Base-by-base conservation (phyloP, 2,888 invertebrate genomes). In the Phytoseiulus persimilis region DNA sequence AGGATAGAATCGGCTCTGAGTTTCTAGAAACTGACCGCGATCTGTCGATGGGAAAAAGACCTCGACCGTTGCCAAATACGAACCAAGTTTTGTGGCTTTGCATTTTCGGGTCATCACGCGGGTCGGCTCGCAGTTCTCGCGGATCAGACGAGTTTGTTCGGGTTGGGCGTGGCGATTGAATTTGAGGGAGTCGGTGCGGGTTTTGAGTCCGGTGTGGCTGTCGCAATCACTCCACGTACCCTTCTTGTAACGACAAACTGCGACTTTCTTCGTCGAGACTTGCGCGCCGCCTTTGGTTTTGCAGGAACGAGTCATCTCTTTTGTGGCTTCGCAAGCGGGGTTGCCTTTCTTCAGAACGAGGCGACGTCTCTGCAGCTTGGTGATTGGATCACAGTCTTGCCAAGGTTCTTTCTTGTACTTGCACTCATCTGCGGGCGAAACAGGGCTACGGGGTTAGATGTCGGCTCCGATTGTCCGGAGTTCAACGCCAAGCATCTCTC, bases 251-350 rank as follows among this genome's bases (percentile, higher is more conserved):
- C 91, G 91, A 90, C 92, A 92, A 31, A 91, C 92, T 96, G 92
- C 90, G 91, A 90, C 83, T n/a, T 83, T 89, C 31, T 45, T n/a
- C 32, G 39, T n/a, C n/a, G 87, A 32, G 87, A 23, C 84, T 32
- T 33, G 33, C 6, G 84, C 33, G 28, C 65, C 28, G 23, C 9
- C 65, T 65, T 65, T 65, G 23, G 28, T 23, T 65, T 65, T 65
- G 65, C 97, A 97, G 92, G 96, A 96, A 94, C 96, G 96, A 93
- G 96, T 95, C 92, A 97, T 96, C 91, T 95, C 96, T 94, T 96
- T 96, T 92, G 95, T 95, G 91, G 95, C 95, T 92, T 96, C 96
- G 93, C 97, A 97, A 91, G 90, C 83, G 31, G 91, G 83, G 93
- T 96, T 96, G 83, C 96, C 96, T 92, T 96, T 96, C 94, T 97